phyloP scores from a whole-genome alignment of 2,797 vertebrate species.

The Dromococcyx pavoninus region DNA sequence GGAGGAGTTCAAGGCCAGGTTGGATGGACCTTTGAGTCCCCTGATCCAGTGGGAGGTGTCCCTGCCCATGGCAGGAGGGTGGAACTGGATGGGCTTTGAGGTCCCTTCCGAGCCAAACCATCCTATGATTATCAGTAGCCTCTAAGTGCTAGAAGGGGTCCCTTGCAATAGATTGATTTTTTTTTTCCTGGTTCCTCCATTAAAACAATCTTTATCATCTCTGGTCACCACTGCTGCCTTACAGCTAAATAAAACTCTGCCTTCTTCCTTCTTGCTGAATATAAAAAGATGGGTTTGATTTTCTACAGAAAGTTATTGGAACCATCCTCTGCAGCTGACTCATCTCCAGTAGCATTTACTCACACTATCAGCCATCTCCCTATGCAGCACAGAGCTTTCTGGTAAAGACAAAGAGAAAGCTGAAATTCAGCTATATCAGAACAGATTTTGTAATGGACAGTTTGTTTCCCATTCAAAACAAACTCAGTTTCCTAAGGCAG shows the following conservation, averaged over 20 bases:
- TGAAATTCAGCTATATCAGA: neutral
- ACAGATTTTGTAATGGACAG: neutral
- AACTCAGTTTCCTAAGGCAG: neutral
- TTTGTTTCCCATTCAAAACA: neutral
- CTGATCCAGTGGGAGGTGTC: too few species aligned
- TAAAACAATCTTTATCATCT: neutral
- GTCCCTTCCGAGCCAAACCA: too few species aligned
- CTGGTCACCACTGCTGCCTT: neutral
- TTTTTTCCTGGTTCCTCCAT: neutral
- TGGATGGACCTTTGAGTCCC: too few species aligned
- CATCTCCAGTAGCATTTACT: neutral
- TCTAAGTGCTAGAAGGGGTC: neutral
- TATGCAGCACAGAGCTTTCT: neutral
- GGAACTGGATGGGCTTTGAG: too few species aligned
- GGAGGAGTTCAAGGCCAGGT: too few species aligned
- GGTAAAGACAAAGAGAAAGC: neutral
- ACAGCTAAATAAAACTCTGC: neutral
- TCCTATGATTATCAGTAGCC: neutral
- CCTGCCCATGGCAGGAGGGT: too few species aligned
- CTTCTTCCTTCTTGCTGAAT: neutral
- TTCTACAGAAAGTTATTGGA: neutral
- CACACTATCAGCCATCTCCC: neutral
- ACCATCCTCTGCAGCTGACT: constrained; percentile 23
- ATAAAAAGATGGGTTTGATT: neutral
- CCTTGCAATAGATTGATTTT: neutral